Conservation (phyloP, 2,888 invertebrate genomes). For the Embidobia sp. region DNA sequence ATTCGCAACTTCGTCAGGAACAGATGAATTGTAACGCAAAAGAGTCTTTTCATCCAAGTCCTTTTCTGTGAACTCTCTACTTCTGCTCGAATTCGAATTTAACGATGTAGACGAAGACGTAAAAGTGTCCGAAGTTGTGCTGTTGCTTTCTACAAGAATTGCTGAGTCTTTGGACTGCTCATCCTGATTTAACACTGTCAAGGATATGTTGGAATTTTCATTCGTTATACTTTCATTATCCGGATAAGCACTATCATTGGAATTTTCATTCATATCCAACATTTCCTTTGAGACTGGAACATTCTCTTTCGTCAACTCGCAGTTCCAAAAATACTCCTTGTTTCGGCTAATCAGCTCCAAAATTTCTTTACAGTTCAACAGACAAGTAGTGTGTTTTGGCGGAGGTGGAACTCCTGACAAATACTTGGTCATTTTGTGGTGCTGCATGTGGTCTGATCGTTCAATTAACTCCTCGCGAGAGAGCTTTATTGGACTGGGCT, state of each 20-base stretch:
- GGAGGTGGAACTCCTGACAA: conserved; percentile 89
- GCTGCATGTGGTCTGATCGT: conserved; percentile 79
- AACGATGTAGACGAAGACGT: conserved; percentile 51
- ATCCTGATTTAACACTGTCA: not conserved
- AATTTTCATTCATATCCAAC: conserved; percentile 75
- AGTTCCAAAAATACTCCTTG: conserved; percentile 82
- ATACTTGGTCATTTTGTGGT: conserved; percentile 83
- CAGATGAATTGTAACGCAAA: conserved; percentile 74
- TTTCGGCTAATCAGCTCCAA: conserved; percentile 84
- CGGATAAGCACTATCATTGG: conserved; percentile 64
- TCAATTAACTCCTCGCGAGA: conserved; percentile 72
- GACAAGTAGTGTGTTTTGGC: conserved; percentile 87
- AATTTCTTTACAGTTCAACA: conserved; percentile 86
- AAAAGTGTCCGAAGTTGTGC: conserved; percentile 45
- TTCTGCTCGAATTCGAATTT: conserved; percentile 44
- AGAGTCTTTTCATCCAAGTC: conserved; percentile 63
- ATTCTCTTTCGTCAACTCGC: conserved; percentile 28
- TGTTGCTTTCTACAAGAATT: conserved; percentile 47
- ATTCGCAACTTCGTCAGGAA: conserved; percentile 79
- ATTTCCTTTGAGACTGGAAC: conserved; percentile 72
- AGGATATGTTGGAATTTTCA: conserved; percentile 16
- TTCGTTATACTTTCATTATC: conserved; percentile 35
- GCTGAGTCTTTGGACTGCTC: conserved; percentile 54
- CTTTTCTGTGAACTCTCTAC: conserved; percentile 37
- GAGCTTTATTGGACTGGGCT: conserved; percentile 65